Base-by-base conservation (phyloP, 1,140 invertebrate genomes). In the Listronotus oregonensis region DNA sequence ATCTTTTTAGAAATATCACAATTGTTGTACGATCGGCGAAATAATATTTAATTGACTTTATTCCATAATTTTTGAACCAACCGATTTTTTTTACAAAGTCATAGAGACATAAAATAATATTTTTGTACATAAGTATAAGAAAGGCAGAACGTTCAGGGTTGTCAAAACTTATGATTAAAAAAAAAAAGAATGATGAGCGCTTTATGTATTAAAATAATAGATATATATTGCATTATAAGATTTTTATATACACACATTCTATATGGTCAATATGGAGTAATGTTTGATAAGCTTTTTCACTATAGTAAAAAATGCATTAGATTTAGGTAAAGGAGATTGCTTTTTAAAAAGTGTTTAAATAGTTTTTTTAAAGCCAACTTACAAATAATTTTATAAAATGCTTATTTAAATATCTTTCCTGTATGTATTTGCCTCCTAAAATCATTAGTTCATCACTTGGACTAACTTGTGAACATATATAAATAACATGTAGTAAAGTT, bases 121-220 rank as follows among this genome's bases (percentile, higher is more conserved):
- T 47, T 59, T 59, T 59, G 57, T 59, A 59, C 57, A 49, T 59
- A 21, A 47, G 27, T 59, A 59, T 59, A 31, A 39, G 5, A 31
- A 50, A 49, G 57, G 43, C 27, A 43, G 47, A 59, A 47, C 31
- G 17, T 59, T 59, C 57, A 59, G 57, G 57, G 57, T 59, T 59
- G 44, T 34, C 11, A n/a, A n/a, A 14, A 34, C 40, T 50, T 50
- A 50, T 50, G 47, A 50, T 50, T 18, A 10, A 50, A 27, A 27
- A 50, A 27, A 27, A 3, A 1, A 27, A 27, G 21, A 50, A 18
- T 18, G 4, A 57, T 21, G 54, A 57, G 17, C 54, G 54, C 54
- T 57, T 27, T 57, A 40, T 44, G n/a, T 57, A 47, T 18, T 32
- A 51, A 49, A 49, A 49, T 15, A 40, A 57, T 15, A 31, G 42